These are phyloP conservation scores for Gorsachius magnificus DNA, from an alignment of 2,797 vertebrate genomes.

Conservation along the genomic window DNA sequence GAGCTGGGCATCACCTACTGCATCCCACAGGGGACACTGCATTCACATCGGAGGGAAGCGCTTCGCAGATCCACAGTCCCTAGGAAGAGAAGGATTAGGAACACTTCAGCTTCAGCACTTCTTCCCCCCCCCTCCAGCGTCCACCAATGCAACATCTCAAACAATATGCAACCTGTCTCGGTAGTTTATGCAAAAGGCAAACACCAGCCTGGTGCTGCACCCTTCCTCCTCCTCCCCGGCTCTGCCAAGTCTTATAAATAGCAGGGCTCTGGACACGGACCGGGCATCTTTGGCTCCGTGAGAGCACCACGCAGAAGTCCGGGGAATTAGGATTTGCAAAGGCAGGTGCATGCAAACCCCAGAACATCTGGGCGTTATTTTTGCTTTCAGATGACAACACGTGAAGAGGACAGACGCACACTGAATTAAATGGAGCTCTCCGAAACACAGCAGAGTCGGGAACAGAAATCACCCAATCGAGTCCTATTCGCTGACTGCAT, in stretches of 20 bases:
- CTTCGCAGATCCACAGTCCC: slow-evolving; percentile 82
- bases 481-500: background rate
- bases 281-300: background rate
- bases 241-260: slow-evolving; percentile 21
- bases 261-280: background rate
- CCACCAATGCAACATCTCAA: slow-evolving; percentile 8
- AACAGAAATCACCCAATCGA: background rate
- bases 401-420: background rate
- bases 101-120: slow-evolving; percentile 45
- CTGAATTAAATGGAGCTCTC: background rate
- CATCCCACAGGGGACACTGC: slow-evolving; percentile 84
- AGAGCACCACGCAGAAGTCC: background rate
- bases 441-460: background rate
- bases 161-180: slow-evolving; percentile 25
- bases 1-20: slow-evolving; percentile 89
- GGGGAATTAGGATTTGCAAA: background rate
- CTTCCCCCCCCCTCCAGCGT: background rate
- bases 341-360: background rate
- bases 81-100: slow-evolving; percentile 79
- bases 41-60: slow-evolving; percentile 86
- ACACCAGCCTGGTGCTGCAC: slow-evolving; percentile 29
- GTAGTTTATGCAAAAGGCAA: slow-evolving; percentile 33
- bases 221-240: slow-evolving; percentile 34
- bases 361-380: background rate
- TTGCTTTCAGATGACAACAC: background rate